Evolutionary conservation across 23 tunicate species (phyloP).

Genomic region (Ascidia mentula): DNA sequence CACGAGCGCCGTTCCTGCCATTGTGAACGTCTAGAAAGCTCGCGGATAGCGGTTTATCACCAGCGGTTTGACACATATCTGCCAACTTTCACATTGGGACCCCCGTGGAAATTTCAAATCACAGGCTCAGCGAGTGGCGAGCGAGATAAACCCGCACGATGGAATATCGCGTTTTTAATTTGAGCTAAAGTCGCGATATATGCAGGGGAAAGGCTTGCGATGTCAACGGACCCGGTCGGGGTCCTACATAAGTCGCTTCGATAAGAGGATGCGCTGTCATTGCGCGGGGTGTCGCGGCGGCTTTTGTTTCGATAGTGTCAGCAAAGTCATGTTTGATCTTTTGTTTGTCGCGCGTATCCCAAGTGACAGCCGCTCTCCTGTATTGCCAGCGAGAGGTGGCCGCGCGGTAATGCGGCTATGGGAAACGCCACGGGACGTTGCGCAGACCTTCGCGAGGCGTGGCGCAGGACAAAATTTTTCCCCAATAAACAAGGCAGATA

Average conservation of each 20-base stretch:
- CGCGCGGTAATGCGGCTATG: neutral
- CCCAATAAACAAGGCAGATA: conserved; percentile 12
- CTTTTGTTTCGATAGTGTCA: conserved; percentile 12
- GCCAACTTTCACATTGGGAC: neutral
- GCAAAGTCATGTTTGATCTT: conserved; percentile 12
- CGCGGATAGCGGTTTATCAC: neutral
- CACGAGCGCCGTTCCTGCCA: neutral
- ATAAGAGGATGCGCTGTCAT: conserved; percentile 6
- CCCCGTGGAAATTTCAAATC: neutral
- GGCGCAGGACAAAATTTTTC: neutral
- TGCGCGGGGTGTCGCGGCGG: neutral
- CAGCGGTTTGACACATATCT: neutral
- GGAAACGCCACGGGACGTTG: conserved; percentile 9
- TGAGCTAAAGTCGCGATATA: neutral
- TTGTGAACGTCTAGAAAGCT: neutral
- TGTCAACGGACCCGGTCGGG: neutral
- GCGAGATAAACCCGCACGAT: neutral
- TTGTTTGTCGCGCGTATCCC: conserved; percentile 5
- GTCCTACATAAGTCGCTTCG: neutral
- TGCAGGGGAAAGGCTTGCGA: too few species aligned
- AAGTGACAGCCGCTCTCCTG: neutral
- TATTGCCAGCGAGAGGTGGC: too few species aligned
- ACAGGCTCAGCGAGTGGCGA: neutral
- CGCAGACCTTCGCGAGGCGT: conserved; percentile 4
- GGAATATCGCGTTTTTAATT: neutral